Conservation (phyloP, 2,113 vertebrate species). For the Notechis scutatus region DNA sequence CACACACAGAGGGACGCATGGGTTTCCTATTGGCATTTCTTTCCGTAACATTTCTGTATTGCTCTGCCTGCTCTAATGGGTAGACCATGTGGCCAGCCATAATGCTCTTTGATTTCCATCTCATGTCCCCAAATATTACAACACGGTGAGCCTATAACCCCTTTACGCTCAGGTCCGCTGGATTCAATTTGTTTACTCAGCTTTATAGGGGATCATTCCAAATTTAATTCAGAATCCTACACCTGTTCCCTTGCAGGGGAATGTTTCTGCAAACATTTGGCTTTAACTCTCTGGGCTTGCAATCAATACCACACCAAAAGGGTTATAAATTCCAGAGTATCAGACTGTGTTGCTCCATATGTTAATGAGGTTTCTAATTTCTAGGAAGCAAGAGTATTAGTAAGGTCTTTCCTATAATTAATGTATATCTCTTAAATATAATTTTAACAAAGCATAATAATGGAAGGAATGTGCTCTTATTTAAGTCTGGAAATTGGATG, state of each 20-base stretch:
- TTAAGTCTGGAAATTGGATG: background rate
- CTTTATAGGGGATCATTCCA: conserved; percentile 25
- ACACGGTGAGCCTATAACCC: conserved; percentile 46
- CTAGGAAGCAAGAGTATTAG: conserved; percentile 14
- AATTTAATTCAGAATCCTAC: conserved; percentile 51
- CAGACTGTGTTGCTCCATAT: conserved; percentile 46
- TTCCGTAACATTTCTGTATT: conserved; percentile 67
- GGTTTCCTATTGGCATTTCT: conserved; percentile 54
- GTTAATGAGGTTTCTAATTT: background rate
- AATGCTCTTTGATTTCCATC: conserved; percentile 64
- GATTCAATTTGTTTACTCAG: background rate
- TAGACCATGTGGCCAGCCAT: conserved; percentile 68
- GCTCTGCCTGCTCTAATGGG: conserved; percentile 62
- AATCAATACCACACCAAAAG: background rate
- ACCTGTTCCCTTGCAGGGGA: conserved; percentile 42
- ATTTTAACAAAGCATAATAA: background rate
- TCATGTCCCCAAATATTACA: conserved; percentile 60
- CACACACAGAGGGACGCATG: conserved; percentile 7
- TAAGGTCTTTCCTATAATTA: conserved; percentile 5
- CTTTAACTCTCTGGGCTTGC: conserved; percentile 12
- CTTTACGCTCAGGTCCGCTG: conserved; percentile 17
- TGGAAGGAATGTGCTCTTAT: background rate
- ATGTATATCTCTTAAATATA: background rate
- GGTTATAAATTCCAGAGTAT: conserved; percentile 27
- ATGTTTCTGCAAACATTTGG: background rate